Evolutionary conservation across 2,888 invertebrate genomes (phyloP).

Genomic region (Hipparchia sbordonii): DNA sequence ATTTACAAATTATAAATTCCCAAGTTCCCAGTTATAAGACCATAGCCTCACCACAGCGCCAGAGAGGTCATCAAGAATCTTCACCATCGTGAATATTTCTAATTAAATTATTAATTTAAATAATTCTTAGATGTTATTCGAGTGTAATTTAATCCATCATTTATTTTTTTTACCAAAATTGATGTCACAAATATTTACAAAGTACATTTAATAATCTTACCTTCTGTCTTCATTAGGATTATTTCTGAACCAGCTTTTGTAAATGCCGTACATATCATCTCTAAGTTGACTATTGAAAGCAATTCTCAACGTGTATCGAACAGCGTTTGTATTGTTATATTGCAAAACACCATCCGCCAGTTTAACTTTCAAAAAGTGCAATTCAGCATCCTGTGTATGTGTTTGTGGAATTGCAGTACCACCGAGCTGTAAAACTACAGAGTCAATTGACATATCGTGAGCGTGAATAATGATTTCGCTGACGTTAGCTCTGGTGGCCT

Average conservation of each 20-base stretch:
- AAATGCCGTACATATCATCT: conserved; percentile 73
- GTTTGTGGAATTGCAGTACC: conserved; percentile 38
- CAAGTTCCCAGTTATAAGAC: too few relatives aligned
- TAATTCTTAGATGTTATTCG: too few relatives aligned
- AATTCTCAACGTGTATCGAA: conserved; percentile 54
- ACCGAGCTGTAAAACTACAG: conserved; percentile 65
- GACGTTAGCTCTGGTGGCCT: conserved; percentile 55
- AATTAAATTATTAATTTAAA: too few relatives aligned
- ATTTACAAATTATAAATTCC: too few relatives aligned
- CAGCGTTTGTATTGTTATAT: conserved; percentile 47
- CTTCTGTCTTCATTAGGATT: conserved; percentile 45
- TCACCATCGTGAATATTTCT: too few relatives aligned
- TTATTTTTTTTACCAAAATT: too few relatives aligned
- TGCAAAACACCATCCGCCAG: conserved; percentile 47
- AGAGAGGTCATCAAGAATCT: too few relatives aligned
- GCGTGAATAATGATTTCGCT: conserved; percentile 65
- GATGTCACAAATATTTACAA: too few relatives aligned
- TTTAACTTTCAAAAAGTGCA: conserved; percentile 57
- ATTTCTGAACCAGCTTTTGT: conserved; percentile 69
- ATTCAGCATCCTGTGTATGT: conserved; percentile 43
- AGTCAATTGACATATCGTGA: conserved; percentile 56
- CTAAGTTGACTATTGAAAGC: conserved; percentile 59
- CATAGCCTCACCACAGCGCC: too few relatives aligned
- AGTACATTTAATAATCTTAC: conserved; percentile 43
- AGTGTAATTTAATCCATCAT: too few relatives aligned